A percentile compares a stretch with the other conserved stretches of the same genome.
Evolutionary conservation across 2,113 vertebrate species (phyloP).

Genomic region (Lepus americanus): DNA sequence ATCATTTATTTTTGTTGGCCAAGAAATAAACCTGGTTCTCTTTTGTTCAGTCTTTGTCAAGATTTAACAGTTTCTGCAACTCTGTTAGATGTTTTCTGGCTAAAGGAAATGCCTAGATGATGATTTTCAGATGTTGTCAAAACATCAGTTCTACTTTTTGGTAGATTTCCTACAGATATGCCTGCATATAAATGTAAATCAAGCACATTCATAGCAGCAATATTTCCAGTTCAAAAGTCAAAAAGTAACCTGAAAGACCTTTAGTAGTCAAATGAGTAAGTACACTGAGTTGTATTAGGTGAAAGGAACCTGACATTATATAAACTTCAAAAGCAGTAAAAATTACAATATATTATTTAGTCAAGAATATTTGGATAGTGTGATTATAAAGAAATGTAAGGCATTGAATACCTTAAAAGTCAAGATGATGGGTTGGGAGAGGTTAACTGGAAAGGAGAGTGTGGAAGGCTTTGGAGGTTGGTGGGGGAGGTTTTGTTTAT

Average conservation of each 20-base stretch:
- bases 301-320: neutral
- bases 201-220: neutral
- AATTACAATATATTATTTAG: neutral
- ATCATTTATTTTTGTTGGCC: conserved; percentile 48
- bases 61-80: neutral
- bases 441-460: conserved; percentile 11
- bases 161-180: conserved; percentile 1
- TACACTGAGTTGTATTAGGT: neutral
- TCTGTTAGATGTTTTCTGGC: conserved; percentile 17
- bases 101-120: conserved; percentile 27
- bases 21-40: conserved; percentile 55
- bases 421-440: neutral
- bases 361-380: neutral
- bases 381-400: conserved; percentile 37
- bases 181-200: neutral
- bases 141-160: neutral
- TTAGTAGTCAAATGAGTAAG: conserved; percentile 18
- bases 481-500: conserved; percentile 41
- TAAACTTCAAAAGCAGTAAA: conserved; percentile 17
- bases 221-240: neutral
- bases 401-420: neutral
- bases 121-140: conserved; percentile 14
- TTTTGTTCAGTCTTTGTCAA: conserved; percentile 31
- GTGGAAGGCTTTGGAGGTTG: neutral
- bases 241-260: neutral